Base-by-base conservation (phyloP, 2,797 vertebrate genomes). In the Heteromormyrus szaboi region DNA sequence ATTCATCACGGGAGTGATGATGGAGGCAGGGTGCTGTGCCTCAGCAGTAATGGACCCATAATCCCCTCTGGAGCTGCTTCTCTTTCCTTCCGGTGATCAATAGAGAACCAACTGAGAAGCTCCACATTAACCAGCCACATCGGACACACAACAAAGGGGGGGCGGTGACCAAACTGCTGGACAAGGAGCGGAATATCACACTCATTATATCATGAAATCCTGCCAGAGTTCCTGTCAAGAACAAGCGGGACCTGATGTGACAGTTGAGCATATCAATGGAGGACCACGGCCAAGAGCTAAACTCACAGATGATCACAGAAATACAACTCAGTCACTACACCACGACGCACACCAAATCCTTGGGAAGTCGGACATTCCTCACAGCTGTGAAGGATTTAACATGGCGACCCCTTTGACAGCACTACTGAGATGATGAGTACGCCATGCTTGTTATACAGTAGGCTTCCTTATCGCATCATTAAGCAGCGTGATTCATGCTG, bases 381-480 rank as follows among this genome's bases (percentile, higher is more conserved):
- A 33, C 14, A 37, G 33, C 37, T 76, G 33, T 41, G 33, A 1
- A 37, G 14, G 33, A 17, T 41, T 76, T 76, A 76, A 37, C 68
- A 7, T 7, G 33, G 68, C 33, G 9, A 29, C 62, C 25, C 5
- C 4, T 76, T 76, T 76, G 68, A 68, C 62, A 11, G 46, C 25
- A 11, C 54, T 29, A 86, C 3, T 87, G 56, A 85, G 46, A 89
- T 53, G 41, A 53, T 14, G 89, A 89, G 83, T 72, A 89, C 85
- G 14, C 5, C 53, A 79, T 51, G 48, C 56, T 85, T 90, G 90
- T 88, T 81, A 87, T 44, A 89, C 87, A 90, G 87, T 53, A 2
- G 87, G 79, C 86, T 91, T 88, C 22, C 25, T 22, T 53, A 9
- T 85, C 8, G 8, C 56, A 12, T 59, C 19, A 12, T 54, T 11